phyloP scores from a whole-genome alignment of 2,113 vertebrate species.

The Platycercus adscitus region DNA sequence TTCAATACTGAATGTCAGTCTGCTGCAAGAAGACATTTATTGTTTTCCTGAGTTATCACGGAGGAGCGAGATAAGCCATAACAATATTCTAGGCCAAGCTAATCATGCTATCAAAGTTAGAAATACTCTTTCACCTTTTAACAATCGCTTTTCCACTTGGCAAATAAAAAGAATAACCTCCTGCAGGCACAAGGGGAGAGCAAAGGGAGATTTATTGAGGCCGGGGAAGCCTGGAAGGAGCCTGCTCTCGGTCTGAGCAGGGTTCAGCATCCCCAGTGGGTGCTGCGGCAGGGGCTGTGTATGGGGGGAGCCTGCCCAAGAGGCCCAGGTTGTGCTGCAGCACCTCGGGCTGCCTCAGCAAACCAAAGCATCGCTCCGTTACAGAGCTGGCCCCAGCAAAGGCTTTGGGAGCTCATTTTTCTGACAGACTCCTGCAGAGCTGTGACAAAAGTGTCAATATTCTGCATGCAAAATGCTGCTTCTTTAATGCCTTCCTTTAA shows the following conservation, averaged over 20 bases:
- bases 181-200: not conserved
- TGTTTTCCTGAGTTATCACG: constrained; percentile 73
- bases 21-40: constrained; percentile 62
- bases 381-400: not conserved
- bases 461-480: not conserved
- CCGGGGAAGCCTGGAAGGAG: not conserved
- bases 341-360: accelerated
- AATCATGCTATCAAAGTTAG: constrained; percentile 30
- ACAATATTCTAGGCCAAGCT: constrained; percentile 41
- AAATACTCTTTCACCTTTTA: constrained; percentile 53
- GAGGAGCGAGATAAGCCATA: constrained; percentile 17
- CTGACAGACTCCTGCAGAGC: not conserved
- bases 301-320: not conserved
- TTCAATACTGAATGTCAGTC: constrained; percentile 74
- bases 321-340: not conserved
- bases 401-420: not conserved
- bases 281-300: accelerated
- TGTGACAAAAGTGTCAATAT: not conserved
- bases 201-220: not conserved
- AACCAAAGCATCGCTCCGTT: not conserved
- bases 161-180: constrained; percentile 31
- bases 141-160: constrained; percentile 36
- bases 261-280: accelerated
- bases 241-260: accelerated
- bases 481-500: not conserved